Conservation (phyloP, 2,888 invertebrate genomes). For the Cynaeus angustus region DNA sequence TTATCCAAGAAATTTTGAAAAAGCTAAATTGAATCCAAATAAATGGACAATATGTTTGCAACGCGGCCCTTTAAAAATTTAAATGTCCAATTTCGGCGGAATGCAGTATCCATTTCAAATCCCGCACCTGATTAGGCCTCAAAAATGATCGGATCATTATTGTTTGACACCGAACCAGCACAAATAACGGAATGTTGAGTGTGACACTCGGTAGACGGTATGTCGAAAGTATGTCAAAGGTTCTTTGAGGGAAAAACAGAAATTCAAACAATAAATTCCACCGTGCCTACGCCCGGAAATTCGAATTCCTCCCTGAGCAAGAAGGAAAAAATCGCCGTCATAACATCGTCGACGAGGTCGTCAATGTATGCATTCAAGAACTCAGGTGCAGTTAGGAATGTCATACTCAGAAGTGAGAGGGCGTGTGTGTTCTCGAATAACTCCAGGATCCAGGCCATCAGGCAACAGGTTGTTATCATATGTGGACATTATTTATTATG, state of each 20-base stretch:
- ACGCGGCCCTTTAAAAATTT: no score
- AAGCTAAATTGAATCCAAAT: no score
- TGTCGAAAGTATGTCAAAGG: conserved; percentile 53
- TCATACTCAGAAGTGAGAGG: conserved; percentile 40
- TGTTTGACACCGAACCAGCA: conserved; percentile 39
- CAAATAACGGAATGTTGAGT: conserved; percentile 42
- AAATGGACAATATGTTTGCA: no score
- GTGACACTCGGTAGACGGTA: conserved; percentile 39
- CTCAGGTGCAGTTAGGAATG: conserved; percentile 63
- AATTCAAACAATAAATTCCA: conserved; percentile 2
- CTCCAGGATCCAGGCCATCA: conserved; percentile 43
- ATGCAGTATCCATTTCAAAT: no score
- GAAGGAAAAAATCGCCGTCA: conserved; percentile 15
- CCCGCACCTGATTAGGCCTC: no score
- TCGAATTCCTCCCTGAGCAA: conserved; percentile 8
- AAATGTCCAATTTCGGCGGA: background rate
- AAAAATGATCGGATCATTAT: background rate
- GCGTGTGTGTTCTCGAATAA: conserved; percentile 42
- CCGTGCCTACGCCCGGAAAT: conserved; percentile 13
- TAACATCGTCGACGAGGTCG: conserved; percentile 39
- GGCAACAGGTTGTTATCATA: conserved; percentile 47
- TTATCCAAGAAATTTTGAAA: no score
- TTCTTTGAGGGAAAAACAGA: conserved; percentile 34
- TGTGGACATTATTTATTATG: conserved; percentile 27
- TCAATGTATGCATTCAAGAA: conserved; percentile 44